Evolutionary conservation across 2,113 vertebrate species (phyloP), one percentile per base, ranked within the genome.

Genomic region (Sarotherodon lohbergeri): DNA sequence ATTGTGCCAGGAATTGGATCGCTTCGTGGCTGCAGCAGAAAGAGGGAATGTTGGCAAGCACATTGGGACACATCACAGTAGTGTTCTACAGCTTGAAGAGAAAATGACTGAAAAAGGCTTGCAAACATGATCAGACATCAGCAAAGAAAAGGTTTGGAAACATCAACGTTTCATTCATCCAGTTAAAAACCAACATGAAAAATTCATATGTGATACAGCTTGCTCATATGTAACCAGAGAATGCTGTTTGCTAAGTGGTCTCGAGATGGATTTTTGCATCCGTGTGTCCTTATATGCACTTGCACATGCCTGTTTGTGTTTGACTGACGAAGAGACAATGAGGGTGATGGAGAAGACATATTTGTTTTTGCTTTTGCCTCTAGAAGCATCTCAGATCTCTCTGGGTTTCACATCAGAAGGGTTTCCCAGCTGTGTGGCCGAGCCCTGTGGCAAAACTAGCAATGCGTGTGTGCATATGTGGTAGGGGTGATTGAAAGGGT

Each of bases 371-470:
- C 52, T 87, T 61, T 80, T 4, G 68, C 34, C 86, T 91, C 73
- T 29, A 10, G 43, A 85, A 63, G 36, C 86, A 86, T 81, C 84
- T 91, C 85, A 89, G 50, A 89, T 93, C 61, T 91, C 80, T 82
- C 46, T 66, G 61, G 90, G 81, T 93, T 83, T 85, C 88, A 90
- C 83, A 91, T 94, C 86, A 90, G 81, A 90, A 81, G 89, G 78
- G 46, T 88, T 89, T 84, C 83, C 79, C 83, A 86, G 82, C 90
- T 90, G 78, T 90, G 82, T 85, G 86, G 68, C 41, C 4, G 22
- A 71, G 63, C 52, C 87, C 85, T 71, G 36, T 56, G 80, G 87
- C 90, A 66, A 84, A 88, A 56, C 71, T 83, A 56, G 56, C 81
- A 54, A 32, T 86, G 59, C 61, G 9, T 48, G 34, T 89, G 9